Base-by-base conservation (phyloP, 2,888 invertebrate genomes). In the Eustalomyia histrio region DNA sequence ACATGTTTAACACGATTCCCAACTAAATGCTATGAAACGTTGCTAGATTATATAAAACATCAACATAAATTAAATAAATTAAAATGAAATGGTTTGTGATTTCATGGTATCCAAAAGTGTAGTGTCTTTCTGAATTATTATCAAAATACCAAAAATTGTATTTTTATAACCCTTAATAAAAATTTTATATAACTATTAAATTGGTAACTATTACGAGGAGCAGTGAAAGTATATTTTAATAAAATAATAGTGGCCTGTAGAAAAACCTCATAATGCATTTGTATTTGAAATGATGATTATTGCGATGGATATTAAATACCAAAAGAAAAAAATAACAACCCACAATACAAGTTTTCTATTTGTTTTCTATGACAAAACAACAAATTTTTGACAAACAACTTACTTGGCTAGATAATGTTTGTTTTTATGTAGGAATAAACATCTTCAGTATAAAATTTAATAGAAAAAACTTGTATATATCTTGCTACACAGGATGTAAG, bases 1-100 rank as follows among this genome's bases (percentile, higher is more conserved):
- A 76, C 71, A 76, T 58, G 76, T 76, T 71, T 64, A 58, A 29
- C 71, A 64, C 43, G 64, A 58, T 76, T 75, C 16, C 29, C 29
- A 68, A 47, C 39, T 39, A n/a, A 14, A 64, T 58, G 52, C 39
- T 58, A 71, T 53, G 18, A 53, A 71, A 65, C 53, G 72, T 53
- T 60, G 33, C 33, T 18, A 53, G 71, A 60, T 78, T 72, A 55
- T 72, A 53, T 60, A 72, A n/a, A 76, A 57, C 29, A 53, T 29
- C 53, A 78, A 65, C 58, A 39, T 78, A 65, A 71, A 58, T 53
- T 65, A 17, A 58, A 18, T 18, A 14, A n/a, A 39, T 8, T 61
- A 18, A 35, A 47, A 68, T 69, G 24, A 69, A 69, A 69, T 47
- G 68, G 61, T 69, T 69, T 61, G 68, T 78, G 67, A 39, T 53